These are phyloP conservation scores for Athalia rosae DNA, from an alignment of 2,888 invertebrate genomes.

Conservation along the genomic window DNA sequence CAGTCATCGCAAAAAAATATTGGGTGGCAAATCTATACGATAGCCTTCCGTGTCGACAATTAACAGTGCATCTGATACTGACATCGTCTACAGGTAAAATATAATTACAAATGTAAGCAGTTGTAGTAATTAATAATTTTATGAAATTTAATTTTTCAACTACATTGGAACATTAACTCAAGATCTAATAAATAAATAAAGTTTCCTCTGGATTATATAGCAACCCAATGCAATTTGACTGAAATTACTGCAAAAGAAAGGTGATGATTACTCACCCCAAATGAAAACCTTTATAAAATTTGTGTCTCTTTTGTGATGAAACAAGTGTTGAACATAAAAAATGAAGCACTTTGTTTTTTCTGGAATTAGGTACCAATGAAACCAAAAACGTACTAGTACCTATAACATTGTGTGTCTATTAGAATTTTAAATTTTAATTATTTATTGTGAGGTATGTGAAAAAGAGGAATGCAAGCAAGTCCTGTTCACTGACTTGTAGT, in stretches of 20 bases:
- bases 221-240: background rate
- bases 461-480: slow-evolving; percentile 19
- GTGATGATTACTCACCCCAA: background rate
- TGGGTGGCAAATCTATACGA: no score
- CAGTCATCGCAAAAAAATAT: no score
- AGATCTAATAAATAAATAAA: background rate
- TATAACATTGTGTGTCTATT: background rate
- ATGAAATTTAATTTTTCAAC: no score
- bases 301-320: background rate
- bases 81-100: no score
- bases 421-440: background rate
- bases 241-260: slow-evolving; percentile 1
- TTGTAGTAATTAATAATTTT: no score
- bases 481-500: slow-evolving; percentile 41
- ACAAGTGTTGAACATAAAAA: background rate
- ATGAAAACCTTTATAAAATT: slow-evolving; percentile 2
- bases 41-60: no score
- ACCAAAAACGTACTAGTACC: background rate
- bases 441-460: background rate
- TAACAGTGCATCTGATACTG: no score
- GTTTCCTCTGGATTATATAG: slow-evolving; percentile 1
- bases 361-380: background rate
- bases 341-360: background rate
- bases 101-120: no score
- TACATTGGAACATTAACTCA: background rate